phyloP scores from a whole-genome alignment of 2,797 vertebrate species.

The Enoplosus armatus region DNA sequence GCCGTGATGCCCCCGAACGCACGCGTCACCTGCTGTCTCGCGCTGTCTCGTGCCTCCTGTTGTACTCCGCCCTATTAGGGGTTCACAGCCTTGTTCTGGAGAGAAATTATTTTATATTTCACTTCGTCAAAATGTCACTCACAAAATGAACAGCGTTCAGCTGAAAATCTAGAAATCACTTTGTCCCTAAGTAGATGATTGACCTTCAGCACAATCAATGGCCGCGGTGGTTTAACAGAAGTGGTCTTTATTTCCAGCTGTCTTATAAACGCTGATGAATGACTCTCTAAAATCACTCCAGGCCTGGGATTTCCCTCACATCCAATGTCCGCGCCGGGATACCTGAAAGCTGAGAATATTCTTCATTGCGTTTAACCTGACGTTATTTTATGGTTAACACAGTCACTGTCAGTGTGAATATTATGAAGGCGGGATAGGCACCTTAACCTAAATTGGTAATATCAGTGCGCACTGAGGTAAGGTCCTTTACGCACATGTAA shows the following conservation, averaged over 20 bases:
- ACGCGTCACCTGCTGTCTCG: constrained; percentile 37
- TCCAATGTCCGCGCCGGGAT: constrained; percentile 32
- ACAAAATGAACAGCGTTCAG: constrained; percentile 60
- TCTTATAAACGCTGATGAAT: constrained; percentile 82
- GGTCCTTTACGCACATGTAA: background rate
- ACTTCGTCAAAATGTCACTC: constrained; percentile 68
- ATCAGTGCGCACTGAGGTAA: background rate
- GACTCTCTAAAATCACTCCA: constrained; percentile 81
- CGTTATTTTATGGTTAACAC: constrained; percentile 34
- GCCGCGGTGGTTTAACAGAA: constrained; percentile 76
- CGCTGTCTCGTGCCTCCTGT: constrained; percentile 16
- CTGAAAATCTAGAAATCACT: constrained; percentile 74
- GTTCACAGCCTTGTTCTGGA: constrained; percentile 52
- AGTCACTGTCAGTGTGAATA: background rate
- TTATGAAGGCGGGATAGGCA: too few relatives aligned
- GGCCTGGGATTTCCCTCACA: constrained; percentile 64
- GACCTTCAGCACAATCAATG: constrained; percentile 83
- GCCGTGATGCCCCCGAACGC: background rate
- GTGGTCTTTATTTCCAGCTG: constrained; percentile 83
- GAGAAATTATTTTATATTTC: constrained; percentile 62
- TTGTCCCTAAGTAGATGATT: constrained; percentile 79
- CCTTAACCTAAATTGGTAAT: background rate
- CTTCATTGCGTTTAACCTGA: constrained; percentile 26
- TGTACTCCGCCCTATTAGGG: constrained; percentile 28
- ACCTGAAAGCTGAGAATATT: constrained; percentile 50